phyloP scores from a whole-genome alignment of 2,888 invertebrate species.

The Agriopis marginaria region DNA sequence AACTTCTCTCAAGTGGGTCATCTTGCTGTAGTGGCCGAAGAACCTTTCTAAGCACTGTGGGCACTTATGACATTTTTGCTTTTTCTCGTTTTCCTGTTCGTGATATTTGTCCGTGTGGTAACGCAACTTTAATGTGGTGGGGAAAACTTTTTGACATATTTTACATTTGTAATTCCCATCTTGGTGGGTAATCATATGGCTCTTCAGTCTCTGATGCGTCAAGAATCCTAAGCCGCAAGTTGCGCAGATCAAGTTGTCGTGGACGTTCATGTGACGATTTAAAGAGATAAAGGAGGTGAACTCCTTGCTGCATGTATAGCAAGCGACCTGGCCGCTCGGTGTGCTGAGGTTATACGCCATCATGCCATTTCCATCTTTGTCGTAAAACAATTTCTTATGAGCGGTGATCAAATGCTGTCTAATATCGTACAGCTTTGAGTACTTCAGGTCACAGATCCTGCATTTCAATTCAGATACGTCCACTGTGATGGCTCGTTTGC shows the following conservation, averaged over 20 bases:
- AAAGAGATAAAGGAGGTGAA: constrained; percentile 79
- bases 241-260: constrained; percentile 79
- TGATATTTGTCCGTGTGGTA: constrained; percentile 77
- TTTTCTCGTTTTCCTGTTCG: constrained; percentile 70
- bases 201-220: constrained; percentile 74
- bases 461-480: constrained; percentile 76
- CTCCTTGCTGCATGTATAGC: constrained; percentile 72
- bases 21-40: constrained; percentile 76
- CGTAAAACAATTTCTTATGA: constrained; percentile 74
- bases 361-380: constrained; percentile 74
- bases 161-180: constrained; percentile 75
- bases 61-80: constrained; percentile 75
- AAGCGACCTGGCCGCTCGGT: constrained; percentile 67
- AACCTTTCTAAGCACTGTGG: constrained; percentile 79
- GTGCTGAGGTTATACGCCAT: constrained; percentile 74
- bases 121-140: constrained; percentile 72
- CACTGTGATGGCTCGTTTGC: constrained; percentile 78
- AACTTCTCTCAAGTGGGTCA: constrained; percentile 75
- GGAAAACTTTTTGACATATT: constrained; percentile 72
- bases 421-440: constrained; percentile 72
- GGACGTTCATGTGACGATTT: constrained; percentile 80
- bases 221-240: constrained; percentile 79
- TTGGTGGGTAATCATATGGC: constrained; percentile 76
- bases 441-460: constrained; percentile 72
- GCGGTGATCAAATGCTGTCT: constrained; percentile 64